Conservation (phyloP, 2,888 invertebrate species). For the Hypsopygia costalis region DNA sequence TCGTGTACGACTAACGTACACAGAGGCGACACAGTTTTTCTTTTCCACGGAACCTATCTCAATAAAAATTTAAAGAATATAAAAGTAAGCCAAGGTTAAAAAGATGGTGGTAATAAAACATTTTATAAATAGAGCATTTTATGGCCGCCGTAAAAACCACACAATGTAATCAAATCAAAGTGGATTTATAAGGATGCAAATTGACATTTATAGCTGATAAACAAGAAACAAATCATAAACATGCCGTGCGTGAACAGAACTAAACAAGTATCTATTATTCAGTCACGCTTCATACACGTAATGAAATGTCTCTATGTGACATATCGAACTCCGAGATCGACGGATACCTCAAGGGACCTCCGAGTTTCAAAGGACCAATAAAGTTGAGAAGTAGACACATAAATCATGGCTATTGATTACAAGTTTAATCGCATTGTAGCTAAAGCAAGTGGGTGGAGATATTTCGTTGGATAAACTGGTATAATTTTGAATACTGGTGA, state of each 20-base stretch:
- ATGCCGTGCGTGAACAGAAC: background rate
- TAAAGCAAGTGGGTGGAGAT: slow-evolving; percentile 24
- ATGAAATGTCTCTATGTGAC: slow-evolving; percentile 32
- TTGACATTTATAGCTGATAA: slow-evolving; percentile 12
- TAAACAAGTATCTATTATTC: slow-evolving; percentile 20
- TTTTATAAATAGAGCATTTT: background rate
- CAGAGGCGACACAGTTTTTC: too few species aligned
- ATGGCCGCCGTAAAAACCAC: background rate
- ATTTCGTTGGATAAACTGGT: slow-evolving; percentile 23
- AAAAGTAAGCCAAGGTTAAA: background rate
- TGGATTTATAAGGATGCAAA: background rate
- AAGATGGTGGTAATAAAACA: background rate
- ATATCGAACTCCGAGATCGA: slow-evolving; percentile 30
- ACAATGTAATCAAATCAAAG: slow-evolving; percentile 9
- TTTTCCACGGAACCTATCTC: background rate
- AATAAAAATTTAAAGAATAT: background rate
- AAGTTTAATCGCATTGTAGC: slow-evolving; percentile 33
- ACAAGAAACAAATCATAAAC: slow-evolving; percentile 16
- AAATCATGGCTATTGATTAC: slow-evolving; percentile 41
- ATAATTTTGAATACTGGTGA: slow-evolving; percentile 18
- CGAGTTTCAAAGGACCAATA: slow-evolving; percentile 41
- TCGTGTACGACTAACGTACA: slow-evolving; percentile 4
- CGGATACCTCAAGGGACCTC: slow-evolving; percentile 31
- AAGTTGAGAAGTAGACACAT: slow-evolving; percentile 38
- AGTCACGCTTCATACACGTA: slow-evolving; percentile 19